phyloP scores from a whole-genome alignment of 1,140 invertebrate species.

The Bombus superbus region DNA sequence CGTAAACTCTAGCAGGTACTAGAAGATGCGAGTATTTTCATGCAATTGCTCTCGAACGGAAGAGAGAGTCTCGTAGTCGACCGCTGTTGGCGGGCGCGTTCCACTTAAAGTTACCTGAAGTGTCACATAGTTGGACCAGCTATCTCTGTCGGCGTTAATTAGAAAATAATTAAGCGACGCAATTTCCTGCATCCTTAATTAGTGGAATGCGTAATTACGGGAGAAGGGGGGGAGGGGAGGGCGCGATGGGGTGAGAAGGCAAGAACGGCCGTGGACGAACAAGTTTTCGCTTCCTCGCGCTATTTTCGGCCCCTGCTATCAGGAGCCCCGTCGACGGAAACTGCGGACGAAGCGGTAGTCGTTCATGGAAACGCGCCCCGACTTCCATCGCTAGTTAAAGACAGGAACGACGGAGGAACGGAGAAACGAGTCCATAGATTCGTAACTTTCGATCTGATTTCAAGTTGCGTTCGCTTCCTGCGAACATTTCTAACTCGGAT shows the following conservation, averaged over 20 bases:
- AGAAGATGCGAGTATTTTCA: neutral
- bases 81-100: neutral
- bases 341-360: conserved; percentile 17
- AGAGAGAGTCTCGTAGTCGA: neutral
- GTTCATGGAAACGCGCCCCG: conserved; percentile 30
- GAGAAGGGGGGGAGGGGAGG: no score
- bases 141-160: conserved; percentile 57
- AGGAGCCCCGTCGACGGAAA: conserved; percentile 3
- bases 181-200: conserved; percentile 66
- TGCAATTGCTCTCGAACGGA: conserved; percentile 17
- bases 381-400: conserved; percentile 52
- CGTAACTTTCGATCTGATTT: conserved; percentile 73
- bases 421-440: conserved; percentile 48
- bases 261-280: conserved; percentile 34
- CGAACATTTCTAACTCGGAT: conserved; percentile 41
- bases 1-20: neutral
- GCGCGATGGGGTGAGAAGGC: neutral
- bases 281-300: conserved; percentile 1
- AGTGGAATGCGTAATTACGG: conserved; percentile 63
- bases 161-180: conserved; percentile 66
- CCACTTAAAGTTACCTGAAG: conserved; percentile 26
- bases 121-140: conserved; percentile 25
- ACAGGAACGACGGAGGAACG: conserved; percentile 4
- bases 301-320: conserved; percentile 40
- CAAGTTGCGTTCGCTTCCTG: conserved; percentile 49